These are phyloP conservation scores for Psephotus haematonotus DNA, from an alignment of 2,113 vertebrate genomes.

Conservation along the genomic window DNA sequence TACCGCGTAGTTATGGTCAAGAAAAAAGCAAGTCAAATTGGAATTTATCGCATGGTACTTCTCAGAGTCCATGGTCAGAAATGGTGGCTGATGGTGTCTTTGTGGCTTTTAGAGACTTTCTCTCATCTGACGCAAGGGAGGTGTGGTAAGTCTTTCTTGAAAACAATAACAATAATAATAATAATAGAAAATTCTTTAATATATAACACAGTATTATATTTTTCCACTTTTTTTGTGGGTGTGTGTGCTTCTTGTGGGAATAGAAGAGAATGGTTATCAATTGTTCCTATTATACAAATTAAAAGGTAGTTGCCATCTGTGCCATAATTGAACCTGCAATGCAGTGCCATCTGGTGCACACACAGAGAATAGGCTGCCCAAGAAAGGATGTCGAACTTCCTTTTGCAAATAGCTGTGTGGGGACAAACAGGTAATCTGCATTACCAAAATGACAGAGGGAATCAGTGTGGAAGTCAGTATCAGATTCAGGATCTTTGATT, in stretches of 20 bases:
- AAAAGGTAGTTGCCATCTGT: neutral
- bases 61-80: neutral
- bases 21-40: neutral
- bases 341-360: constrained; percentile 74
- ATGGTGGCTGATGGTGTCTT: neutral
- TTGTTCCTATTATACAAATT: neutral
- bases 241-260: neutral
- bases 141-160: no score
- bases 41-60: neutral
- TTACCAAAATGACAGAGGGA: neutral
- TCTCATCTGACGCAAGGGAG: neutral
- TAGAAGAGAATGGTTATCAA: neutral
- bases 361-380: neutral
- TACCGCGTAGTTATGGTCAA: neutral
- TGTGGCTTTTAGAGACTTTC: neutral
- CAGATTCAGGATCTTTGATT: neutral
- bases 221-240: neutral
- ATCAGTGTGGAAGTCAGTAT: neutral
- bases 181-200: neutral
- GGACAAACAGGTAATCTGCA: neutral
- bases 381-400: neutral
- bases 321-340: constrained; percentile 26
- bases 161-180: neutral
- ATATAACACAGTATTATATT: neutral
- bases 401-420: neutral